Base-by-base conservation (phyloP, 2,797 vertebrate genomes). In the Distichodus sexfasciatus region DNA sequence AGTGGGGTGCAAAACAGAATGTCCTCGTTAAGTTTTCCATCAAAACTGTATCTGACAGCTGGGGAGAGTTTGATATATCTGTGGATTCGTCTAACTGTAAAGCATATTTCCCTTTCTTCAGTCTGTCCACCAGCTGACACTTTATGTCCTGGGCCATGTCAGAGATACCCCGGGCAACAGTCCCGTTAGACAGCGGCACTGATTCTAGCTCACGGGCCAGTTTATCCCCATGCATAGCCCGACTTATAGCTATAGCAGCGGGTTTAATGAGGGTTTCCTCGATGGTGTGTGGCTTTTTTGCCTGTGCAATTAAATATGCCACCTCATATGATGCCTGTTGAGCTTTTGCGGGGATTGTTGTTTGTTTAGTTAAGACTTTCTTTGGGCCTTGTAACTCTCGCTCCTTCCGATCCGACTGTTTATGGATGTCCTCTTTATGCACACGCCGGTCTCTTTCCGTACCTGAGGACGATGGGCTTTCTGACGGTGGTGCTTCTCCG, bases 21-120 rank as follows among this genome's bases (percentile, higher is more conserved):
- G 23, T 69, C 14, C 17, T 60, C 53, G 9, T 47, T n/a, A 17
- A 58, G 5, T 38, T 50, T 69, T 69, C 24, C 9, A n/a, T 69
- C 12, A 31, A n/a, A 10, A 10, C 3, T 1, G 31, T 48, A 68
- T 3, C 3, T 10, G 24, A 60, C 35, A 41, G 23, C 29, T 48
- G 33, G 15, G 44, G 48, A 1, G 7, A 19, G 11, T 50, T 48
- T 33, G 14, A 15, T 17, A 50, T 36, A 31, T 50, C 44, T 50
- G 12, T 26, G 3, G 0, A 66, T 36, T 53, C 6, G 4, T 65
- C 47, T 19, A 21, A 21, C 0, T 54, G 12, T 12, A 31, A 43
- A 31, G 46, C 14, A 23, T 41, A 53, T 3, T 3, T 14, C 21
- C n/a, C 4, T 1, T 14, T 17, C 11, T 12, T 59, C n/a, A 58